phyloP scores from a whole-genome alignment of 2,888 invertebrate species.

The Idaea straminata region DNA sequence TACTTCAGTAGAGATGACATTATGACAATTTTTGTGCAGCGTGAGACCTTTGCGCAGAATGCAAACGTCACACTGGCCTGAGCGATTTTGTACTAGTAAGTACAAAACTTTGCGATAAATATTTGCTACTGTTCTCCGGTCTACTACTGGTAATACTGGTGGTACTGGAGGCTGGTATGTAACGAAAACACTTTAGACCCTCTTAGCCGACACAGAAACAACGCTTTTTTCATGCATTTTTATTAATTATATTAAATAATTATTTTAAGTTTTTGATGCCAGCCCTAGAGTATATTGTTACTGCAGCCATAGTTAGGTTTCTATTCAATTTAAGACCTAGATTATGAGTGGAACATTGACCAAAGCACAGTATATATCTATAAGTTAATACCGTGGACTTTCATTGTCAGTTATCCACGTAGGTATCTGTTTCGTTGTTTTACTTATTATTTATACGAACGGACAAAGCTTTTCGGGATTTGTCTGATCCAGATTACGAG shows the following conservation, averaged over 20 bases:
- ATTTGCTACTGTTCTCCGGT: background rate
- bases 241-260: too few relatives aligned
- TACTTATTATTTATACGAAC: background rate
- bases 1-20: too few relatives aligned
- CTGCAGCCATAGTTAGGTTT: constrained; percentile 14
- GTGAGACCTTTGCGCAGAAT: too few relatives aligned
- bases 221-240: too few relatives aligned
- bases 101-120: background rate
- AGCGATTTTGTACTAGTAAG: too few relatives aligned
- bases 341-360: constrained; percentile 9
- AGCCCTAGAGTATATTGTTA: constrained; percentile 12
- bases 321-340: constrained; percentile 18
- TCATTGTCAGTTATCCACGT: constrained; percentile 5
- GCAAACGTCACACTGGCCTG: too few relatives aligned
- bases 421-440: background rate
- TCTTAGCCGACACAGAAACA: too few relatives aligned
- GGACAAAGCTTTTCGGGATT: background rate
- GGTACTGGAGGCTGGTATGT: constrained; percentile 1
- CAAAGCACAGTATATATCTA: too few relatives aligned
- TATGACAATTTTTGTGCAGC: too few relatives aligned
- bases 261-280: background rate
- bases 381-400: background rate
- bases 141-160: background rate
- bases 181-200: background rate
- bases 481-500: background rate